Base-by-base conservation (phyloP, 2,797 vertebrate species). In the Eremophila alpestris region DNA sequence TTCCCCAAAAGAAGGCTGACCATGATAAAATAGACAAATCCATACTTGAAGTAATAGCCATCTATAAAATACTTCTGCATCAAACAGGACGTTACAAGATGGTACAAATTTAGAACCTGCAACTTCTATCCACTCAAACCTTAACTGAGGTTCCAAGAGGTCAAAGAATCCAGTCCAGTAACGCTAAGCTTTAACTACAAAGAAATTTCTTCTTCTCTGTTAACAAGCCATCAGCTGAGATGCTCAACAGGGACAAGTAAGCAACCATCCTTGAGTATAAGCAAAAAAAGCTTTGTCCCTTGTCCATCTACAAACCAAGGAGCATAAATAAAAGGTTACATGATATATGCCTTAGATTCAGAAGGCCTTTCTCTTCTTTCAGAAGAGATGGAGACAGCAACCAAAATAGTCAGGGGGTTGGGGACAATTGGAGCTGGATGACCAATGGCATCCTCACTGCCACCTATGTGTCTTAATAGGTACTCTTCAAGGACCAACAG, bases 401-500 rank as follows among this genome's bases (percentile, higher is more conserved):
- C 5, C 6, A 40, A 56, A 81, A 36, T 1, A 74, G 4, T 19
- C 29, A 46, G 11, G 9, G 9, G 1, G 7, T 2, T 60, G 5
- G 5, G 9, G 6, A 49, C 29, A 62, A 14, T 2, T 27, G 11
- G 4, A 70, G 6, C 0, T 36, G 30, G 14, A 58, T 13, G 7
- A 38, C 54, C 20, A 55, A 14, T 11, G 15, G 21, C 18, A 75
- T 46, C n/a, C 8, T 84, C 11, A 26, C 7, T 63, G 55, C 36
- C 11, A 58, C 27, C 22, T 56, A 4, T 1, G 1, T 45, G 26
- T 49, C 22, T 29, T 34, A 17, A 32, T 19, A 30, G 0, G 1
- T 5, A 12, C 1, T 65, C 18, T 79, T 62, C 10, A 19, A 62
- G 9, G 20, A 54, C 10, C 21, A 43, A 69, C 21, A 78, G 79